A percentile compares a stretch with the other conserved stretches of the same genome.
Evolutionary conservation across 2,888 invertebrate species (phyloP).

Genomic region (Drosophila picticornis): DNA sequence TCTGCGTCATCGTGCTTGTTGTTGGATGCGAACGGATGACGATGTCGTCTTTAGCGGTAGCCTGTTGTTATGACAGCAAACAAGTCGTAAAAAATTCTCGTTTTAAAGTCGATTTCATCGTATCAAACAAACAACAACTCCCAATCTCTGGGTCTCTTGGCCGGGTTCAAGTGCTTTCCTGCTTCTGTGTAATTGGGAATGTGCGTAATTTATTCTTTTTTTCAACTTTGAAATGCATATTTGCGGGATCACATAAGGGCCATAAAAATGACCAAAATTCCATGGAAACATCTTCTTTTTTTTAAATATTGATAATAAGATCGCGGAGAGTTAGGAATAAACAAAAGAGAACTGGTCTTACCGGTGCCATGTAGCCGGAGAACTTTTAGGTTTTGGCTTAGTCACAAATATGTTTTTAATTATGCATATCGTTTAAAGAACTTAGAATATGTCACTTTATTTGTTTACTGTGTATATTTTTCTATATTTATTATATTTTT

Average conservation of each 20-base stretch:
- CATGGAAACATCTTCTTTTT: slow-evolving; percentile 20
- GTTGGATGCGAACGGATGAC: slow-evolving; percentile 21
- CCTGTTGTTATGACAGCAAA: slow-evolving; percentile 73
- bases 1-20: slow-evolving; percentile 33
- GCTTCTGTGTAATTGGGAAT: slow-evolving; percentile 14
- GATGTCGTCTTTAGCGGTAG: slow-evolving; percentile 47
- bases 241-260: slow-evolving; percentile 1
- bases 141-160: slow-evolving; percentile 6
- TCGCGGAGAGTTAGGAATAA: slow-evolving; percentile 12
- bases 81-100: slow-evolving; percentile 69
- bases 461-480: slow-evolving; percentile 31
- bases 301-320: slow-evolving; percentile 3
- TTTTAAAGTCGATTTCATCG: slow-evolving; percentile 46
- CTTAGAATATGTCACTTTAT: slow-evolving; percentile 40
- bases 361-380: slow-evolving; percentile 46
- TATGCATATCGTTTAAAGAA: slow-evolving; percentile 58
- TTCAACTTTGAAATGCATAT: neutral
- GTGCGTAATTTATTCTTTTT: neutral
- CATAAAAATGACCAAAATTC: slow-evolving; percentile 38
- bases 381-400: slow-evolving; percentile 26
- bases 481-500: neutral
- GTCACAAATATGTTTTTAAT: slow-evolving; percentile 67
- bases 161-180: slow-evolving; percentile 42
- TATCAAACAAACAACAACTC: slow-evolving; percentile 20
- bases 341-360: slow-evolving; percentile 55